phyloP scores from a whole-genome alignment of 2,888 invertebrate genomes.

The Tribolium freemani region DNA sequence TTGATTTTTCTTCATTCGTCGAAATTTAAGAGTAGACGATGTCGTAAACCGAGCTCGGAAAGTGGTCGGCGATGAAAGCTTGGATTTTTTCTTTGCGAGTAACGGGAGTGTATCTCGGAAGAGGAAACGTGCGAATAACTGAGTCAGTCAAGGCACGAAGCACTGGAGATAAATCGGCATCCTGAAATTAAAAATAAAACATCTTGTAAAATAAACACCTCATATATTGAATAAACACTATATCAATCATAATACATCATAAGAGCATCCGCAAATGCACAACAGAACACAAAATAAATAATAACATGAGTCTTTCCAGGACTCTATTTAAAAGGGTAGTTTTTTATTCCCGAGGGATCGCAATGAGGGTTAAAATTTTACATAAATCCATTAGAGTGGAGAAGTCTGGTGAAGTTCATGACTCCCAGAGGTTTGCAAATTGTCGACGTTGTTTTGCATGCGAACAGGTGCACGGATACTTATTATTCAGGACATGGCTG shows the following conservation, averaged over 20 bases:
- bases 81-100: conserved; percentile 84
- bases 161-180: conserved; percentile 83
- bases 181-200: conserved; percentile 67
- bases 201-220: not conserved
- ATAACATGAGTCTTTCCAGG: not conserved
- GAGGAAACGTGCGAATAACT: conserved; percentile 85
- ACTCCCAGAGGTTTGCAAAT: conserved; percentile 3
- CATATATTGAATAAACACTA: not conserved
- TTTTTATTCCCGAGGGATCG: not conserved
- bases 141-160: conserved; percentile 83
- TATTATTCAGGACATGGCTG: conserved; percentile 5
- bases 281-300: no score
- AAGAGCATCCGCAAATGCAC: no score
- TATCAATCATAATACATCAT: conserved; percentile 6
- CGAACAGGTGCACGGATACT: conserved; percentile 12
- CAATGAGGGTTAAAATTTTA: conserved; percentile 8
- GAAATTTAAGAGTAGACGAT: conserved; percentile 74
- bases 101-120: conserved; percentile 87
- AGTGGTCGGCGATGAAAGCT: conserved; percentile 84
- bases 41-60: conserved; percentile 86
- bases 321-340: not conserved
- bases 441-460: conserved; percentile 14
- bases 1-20: not conserved
- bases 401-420: conserved; percentile 1
- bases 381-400: conserved; percentile 20